phyloP scores from a whole-genome alignment of 2,797 vertebrate genomes.

The Xiphorhynchus erythropygius region DNA sequence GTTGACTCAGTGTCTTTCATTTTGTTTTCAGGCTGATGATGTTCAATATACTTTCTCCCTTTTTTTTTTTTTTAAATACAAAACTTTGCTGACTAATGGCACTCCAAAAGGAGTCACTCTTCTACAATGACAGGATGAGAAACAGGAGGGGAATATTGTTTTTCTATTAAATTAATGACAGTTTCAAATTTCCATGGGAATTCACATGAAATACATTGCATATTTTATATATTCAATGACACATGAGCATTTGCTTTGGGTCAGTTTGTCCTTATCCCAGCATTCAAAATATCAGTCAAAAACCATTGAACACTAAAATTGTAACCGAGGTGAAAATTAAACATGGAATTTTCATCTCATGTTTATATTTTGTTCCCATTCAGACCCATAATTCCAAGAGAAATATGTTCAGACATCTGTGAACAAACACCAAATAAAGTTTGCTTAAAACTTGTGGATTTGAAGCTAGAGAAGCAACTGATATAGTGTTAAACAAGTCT shows the following conservation, averaged over 20 bases:
- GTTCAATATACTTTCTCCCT: not conserved
- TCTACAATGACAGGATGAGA: not conserved
- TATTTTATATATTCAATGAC: not conserved
- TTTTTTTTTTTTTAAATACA: not conserved
- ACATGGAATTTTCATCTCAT: not conserved
- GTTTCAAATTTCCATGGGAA: not conserved
- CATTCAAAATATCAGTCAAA: not conserved
- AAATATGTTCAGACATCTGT: not conserved
- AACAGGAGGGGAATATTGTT: not conserved
- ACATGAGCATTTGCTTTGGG: fast-evolving
- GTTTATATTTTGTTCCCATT: not conserved
- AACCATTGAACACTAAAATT: not conserved
- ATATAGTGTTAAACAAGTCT: not conserved
- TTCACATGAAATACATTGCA: not conserved
- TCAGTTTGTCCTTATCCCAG: not conserved
- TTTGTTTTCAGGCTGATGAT: not conserved
- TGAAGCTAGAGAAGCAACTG: not conserved
- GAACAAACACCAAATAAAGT: not conserved
- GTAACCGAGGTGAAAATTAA: not conserved
- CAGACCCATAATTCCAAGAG: not conserved
- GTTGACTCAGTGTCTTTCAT: not conserved
- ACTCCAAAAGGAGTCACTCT: not conserved
- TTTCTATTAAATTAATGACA: not conserved
- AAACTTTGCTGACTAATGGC: fast-evolving
- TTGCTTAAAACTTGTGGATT: not conserved